Percentiles rank a stretch among this genome's conserved stretches.
Conservation (phyloP, 2,113 vertebrate species). For the Hymenochirus boettgeri region DNA sequence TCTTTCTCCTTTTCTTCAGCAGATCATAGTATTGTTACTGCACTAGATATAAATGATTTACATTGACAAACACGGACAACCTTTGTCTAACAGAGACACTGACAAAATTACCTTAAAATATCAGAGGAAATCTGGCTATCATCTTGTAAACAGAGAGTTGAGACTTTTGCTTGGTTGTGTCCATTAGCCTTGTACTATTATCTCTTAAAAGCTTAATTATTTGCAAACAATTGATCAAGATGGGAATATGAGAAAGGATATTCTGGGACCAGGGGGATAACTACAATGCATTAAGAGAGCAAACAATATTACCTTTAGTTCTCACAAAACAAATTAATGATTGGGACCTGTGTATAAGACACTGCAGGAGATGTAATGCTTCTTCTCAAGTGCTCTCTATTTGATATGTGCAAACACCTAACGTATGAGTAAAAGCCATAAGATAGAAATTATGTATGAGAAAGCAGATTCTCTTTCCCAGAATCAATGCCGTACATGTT, state of each 20-base stretch:
- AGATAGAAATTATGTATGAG: slow-evolving; percentile 65
- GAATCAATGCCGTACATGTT: slow-evolving; percentile 48
- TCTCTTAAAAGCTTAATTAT: slow-evolving; percentile 83
- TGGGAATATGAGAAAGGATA: slow-evolving; percentile 71
- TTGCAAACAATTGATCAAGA: slow-evolving; percentile 82
- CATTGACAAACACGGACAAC: slow-evolving; percentile 10
- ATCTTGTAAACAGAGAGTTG: slow-evolving; percentile 55
- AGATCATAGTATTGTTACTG: too few species aligned
- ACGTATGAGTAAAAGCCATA: slow-evolving; percentile 64
- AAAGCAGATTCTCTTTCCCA: slow-evolving; percentile 57
- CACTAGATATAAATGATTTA: neutral
- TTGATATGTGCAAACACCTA: slow-evolving; percentile 78
- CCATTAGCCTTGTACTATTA: slow-evolving; percentile 70
- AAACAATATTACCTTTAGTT: slow-evolving; percentile 74
- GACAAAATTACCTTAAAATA: slow-evolving; percentile 53
- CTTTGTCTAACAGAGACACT: slow-evolving; percentile 46
- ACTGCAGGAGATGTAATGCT: slow-evolving; percentile 51
- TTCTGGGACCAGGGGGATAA: slow-evolving; percentile 62
- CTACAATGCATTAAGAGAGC: slow-evolving; percentile 68
- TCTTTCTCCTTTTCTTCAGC: too few species aligned
- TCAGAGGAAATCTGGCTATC: slow-evolving; percentile 60
- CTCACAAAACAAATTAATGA: slow-evolving; percentile 71
- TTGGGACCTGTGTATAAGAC: slow-evolving; percentile 46
- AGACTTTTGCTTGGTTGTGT: slow-evolving; percentile 64
- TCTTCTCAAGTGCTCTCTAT: slow-evolving; percentile 68